A percentile compares a stretch with the other conserved stretches of the same genome.
phyloP scores from a whole-genome alignment of 2,797 vertebrate species.

The Hoplostethus atlanticus region DNA sequence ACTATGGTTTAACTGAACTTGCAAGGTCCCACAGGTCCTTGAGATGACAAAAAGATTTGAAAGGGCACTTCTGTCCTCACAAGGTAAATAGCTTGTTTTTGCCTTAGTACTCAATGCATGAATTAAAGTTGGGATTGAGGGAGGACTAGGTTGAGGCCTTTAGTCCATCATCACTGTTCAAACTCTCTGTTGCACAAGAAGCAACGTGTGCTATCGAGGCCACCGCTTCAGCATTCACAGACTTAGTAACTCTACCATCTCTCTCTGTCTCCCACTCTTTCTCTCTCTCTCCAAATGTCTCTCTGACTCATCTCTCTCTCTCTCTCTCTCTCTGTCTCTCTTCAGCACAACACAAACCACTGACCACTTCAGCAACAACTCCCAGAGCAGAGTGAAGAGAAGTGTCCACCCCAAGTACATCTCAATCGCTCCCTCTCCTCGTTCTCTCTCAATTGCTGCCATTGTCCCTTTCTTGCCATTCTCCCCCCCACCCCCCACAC shows the following conservation, averaged over 20 bases:
- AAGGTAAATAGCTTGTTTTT: no score
- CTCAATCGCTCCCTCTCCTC: background rate
- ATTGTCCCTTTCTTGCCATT: no score
- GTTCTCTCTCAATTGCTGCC: no score
- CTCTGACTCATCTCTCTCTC: background rate
- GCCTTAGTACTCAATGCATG: no score
- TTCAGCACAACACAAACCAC: background rate
- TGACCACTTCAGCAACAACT: background rate
- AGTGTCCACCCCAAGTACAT: background rate
- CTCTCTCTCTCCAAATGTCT: background rate
- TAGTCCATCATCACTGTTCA: background rate
- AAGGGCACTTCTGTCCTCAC: background rate
- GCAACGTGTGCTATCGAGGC: no score
- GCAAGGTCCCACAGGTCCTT: constrained; percentile 1
- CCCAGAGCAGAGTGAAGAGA: background rate
- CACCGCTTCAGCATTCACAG: no score
- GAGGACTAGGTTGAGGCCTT: background rate
- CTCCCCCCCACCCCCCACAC: background rate
- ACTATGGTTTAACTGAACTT: constrained; percentile 12
- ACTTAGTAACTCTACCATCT: no score
- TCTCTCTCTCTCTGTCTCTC: background rate
- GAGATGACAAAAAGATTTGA: constrained; percentile 3
- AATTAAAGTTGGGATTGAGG: background rate
- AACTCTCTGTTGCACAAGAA: no score
- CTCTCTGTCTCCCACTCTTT: background rate